Conservation (phyloP, 2,113 vertebrate species). For the Laticauda laticaudata region DNA sequence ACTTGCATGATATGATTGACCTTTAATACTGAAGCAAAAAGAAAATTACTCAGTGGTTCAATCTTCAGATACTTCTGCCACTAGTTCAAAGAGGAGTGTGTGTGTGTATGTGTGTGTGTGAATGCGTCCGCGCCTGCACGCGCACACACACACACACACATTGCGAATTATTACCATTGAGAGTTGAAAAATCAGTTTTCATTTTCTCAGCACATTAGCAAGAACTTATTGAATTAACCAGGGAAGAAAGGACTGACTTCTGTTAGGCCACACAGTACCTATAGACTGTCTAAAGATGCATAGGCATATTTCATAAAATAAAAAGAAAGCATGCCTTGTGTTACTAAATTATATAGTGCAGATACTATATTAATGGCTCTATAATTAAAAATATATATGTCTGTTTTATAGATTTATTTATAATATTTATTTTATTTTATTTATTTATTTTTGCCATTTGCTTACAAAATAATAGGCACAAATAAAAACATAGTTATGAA, state of each 20-base stretch:
- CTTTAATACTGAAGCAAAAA: neutral
- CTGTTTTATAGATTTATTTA: neutral
- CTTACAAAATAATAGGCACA: too few relatives aligned
- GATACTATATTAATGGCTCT: neutral
- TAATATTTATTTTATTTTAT: neutral
- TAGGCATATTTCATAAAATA: neutral
- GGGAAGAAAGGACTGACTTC: neutral
- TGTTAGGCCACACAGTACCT: neutral
- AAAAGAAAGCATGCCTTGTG: neutral
- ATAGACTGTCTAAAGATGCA: neutral
- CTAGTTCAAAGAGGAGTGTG: too few relatives aligned
- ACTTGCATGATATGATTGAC: neutral
- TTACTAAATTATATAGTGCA: conserved; percentile 2
- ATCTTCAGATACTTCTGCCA: neutral
- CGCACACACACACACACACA: too few relatives aligned
- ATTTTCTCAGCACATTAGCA: neutral
- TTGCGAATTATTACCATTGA: neutral
- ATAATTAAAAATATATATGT: conserved; percentile 4
- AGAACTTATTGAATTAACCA: neutral
- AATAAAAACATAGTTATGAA: too few relatives aligned
- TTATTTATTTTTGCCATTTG: too few relatives aligned
- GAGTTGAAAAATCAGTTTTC: neutral
- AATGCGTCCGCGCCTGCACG: fast-evolving
- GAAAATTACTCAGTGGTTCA: neutral
- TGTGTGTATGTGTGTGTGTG: too few relatives aligned